Evolutionary conservation across 1,140 invertebrate species (phyloP), one percentile per base, ranked within the genome.

Genomic region (Neodiprion lecontei): DNA sequence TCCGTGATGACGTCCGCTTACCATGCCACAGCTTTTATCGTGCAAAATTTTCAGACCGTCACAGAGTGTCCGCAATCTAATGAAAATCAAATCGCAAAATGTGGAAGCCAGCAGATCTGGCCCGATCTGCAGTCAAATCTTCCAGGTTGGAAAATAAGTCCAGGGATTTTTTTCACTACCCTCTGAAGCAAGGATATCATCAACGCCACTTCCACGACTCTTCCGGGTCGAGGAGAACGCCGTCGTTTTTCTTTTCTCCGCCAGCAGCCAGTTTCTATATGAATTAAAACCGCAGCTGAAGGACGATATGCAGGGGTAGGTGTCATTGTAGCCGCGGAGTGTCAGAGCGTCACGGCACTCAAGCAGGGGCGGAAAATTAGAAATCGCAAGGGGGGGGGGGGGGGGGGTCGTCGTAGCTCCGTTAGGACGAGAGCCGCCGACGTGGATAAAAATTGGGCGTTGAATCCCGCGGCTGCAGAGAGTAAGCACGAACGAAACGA

Each of bases 391-490:
- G 48, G 7, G 12, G 21, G 70, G 67, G 28, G 28, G 28, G 28
- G 28, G 28, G 28, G 28, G 28, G 70, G 78, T 77, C 76, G 77
- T 74, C 74, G 68, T 5, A 28, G 12, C 1, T 28, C 23, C 68
- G 68, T 69, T 69, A 12, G 28, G 28, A 61, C 11, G n/a, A 17
- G 53, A 17, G 70, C 21, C 7, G 40, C 21, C 48, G n/a, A 9
- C 70, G 48, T 71, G 70, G 23, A 47, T n/a, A 69, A 69, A 71
- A 71, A 71, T 71, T 71, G 47, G 70, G 11, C 53, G 11, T 5
- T 17, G 53, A 61, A 61, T 61, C 53, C 53, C 53, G 48, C 23
- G 40, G 12, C 70, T 40, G 70, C 23, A n/a, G 53, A 47, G 23
- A 17, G 28, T 40, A 40, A 40, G 28, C 28, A 40, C 70, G 70